Percentiles rank a stretch among this genome's conserved stretches.
These are phyloP conservation scores for Pegea sp. DNA, from an alignment of 23 tunicate species.

Conservation along the genomic window DNA sequence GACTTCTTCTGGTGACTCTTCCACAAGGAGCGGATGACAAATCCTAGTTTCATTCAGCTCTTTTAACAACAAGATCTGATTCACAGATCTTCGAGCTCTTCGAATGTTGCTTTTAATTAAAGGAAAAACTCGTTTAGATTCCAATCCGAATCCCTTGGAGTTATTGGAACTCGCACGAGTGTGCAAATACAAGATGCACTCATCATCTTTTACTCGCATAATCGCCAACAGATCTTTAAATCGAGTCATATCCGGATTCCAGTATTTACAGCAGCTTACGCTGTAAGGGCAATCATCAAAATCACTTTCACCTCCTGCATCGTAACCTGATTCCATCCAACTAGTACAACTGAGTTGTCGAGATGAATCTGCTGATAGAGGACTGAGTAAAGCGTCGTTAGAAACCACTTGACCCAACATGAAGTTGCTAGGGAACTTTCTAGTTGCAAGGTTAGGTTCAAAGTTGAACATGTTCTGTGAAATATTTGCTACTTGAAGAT, in stretches of 20 bases:
- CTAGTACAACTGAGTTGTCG: constrained; percentile 45
- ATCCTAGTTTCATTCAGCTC: constrained; percentile 35
- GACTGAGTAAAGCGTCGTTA: constrained; percentile 5
- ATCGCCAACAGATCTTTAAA: not conserved
- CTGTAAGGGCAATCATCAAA: constrained; percentile 26
- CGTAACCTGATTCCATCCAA: constrained; percentile 73
- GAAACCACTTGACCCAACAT: constrained; percentile 1
- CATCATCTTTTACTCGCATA: not conserved
- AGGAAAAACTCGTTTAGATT: constrained; percentile 2
- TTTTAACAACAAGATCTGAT: constrained; percentile 37
- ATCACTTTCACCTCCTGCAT: constrained; percentile 71
- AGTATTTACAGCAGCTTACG: constrained; percentile 10
- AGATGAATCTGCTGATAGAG: constrained; percentile 29
- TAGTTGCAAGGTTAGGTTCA: constrained; percentile 3
- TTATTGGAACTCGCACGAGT: constrained; percentile 1
- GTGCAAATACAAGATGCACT: constrained; percentile 5
- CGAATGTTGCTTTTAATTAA: constrained; percentile 4
- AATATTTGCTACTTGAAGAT: not conserved
- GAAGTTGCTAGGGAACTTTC: not conserved
- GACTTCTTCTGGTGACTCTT: constrained; percentile 67
- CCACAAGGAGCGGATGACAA: constrained; percentile 53
- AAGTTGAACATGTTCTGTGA: constrained; percentile 3
- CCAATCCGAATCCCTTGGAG: not conserved
- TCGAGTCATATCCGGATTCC: no score
- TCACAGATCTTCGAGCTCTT: constrained; percentile 31